Percentiles rank a stretch among this genome's conserved stretches.
Evolutionary conservation across 30 jellyfish, hydroid and myxozoan genomes (phyloP).

Genomic region (Clytia hemisphaerica): DNA sequence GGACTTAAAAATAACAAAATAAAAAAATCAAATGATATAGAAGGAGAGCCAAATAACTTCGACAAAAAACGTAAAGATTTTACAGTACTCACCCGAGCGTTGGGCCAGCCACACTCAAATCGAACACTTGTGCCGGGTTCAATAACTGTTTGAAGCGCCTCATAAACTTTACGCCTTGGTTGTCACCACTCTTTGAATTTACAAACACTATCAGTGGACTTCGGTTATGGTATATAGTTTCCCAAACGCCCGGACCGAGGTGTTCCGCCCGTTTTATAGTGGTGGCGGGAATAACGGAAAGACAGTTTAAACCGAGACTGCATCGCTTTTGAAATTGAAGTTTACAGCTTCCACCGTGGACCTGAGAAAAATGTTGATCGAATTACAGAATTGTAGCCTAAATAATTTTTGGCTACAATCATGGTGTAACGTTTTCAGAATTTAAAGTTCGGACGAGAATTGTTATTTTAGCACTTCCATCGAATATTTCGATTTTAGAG

Average conservation of each 20-base stretch:
- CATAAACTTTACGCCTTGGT: conserved; percentile 93
- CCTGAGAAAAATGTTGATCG: too few species aligned
- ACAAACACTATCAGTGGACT: conserved; percentile 94
- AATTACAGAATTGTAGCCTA: too few species aligned
- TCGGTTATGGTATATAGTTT: conserved; percentile 30
- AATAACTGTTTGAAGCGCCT: conserved; percentile 74
- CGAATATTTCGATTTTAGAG: too few species aligned
- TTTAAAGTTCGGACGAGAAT: too few species aligned
- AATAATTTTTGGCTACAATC: too few species aligned
- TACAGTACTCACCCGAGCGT: conserved; percentile 59
- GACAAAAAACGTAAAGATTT: neutral
- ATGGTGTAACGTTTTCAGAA: too few species aligned
- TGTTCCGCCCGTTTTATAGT: conserved; percentile 71
- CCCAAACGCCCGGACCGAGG: conserved; percentile 89
- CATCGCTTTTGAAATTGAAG: conserved; percentile 58
- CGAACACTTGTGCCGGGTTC: conserved; percentile 97
- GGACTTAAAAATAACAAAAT: neutral
- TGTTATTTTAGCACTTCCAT: too few species aligned
- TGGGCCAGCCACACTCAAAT: conserved; percentile 96
- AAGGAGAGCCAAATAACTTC: neutral
- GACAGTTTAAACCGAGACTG: conserved; percentile 68
- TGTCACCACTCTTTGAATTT: conserved; percentile 97
- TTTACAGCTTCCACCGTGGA: conserved; percentile 76
- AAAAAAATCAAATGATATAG: neutral
- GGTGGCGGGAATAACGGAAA: conserved; percentile 81